Evolutionary conservation across 2,113 vertebrate species (phyloP).

Genomic region (Symphodus melops): DNA sequence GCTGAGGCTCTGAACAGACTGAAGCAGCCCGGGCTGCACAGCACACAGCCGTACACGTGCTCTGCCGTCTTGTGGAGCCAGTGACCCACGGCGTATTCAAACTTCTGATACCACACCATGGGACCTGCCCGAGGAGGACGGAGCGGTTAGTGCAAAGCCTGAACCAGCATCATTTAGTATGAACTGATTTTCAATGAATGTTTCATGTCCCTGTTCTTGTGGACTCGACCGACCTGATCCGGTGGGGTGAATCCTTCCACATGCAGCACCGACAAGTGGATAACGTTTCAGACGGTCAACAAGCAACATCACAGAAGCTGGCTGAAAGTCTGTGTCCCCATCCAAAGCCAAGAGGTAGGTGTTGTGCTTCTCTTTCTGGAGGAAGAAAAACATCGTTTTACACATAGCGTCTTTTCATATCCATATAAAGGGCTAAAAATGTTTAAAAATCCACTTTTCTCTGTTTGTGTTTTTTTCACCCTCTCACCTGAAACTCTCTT

Average conservation of each 20-base stretch:
- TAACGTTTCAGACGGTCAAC: background rate
- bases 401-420: background rate
- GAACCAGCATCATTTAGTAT: too few relatives aligned
- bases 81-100: slow-evolving; percentile 82
- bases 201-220: background rate
- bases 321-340: background rate
- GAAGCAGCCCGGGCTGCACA: slow-evolving; percentile 82
- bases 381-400: background rate
- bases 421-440: too few relatives aligned
- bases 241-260: background rate
- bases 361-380: background rate
- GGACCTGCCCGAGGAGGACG: slow-evolving; percentile 66
- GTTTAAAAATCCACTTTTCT: background rate
- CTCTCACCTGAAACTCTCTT: slow-evolving; percentile 42
- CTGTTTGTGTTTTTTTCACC: background rate
- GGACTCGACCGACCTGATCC: background rate
- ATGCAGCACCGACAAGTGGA: background rate
- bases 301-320: background rate
- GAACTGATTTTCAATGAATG: too few relatives aligned
- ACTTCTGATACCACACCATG: slow-evolving; percentile 83
- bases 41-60: slow-evolving; percentile 78
- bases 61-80: slow-evolving; percentile 82
- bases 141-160: background rate
- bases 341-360: background rate
- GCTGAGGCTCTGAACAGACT: slow-evolving; percentile 77